phyloP scores from a whole-genome alignment of 2,888 invertebrate species.

The Gymnocheta viridis region DNA sequence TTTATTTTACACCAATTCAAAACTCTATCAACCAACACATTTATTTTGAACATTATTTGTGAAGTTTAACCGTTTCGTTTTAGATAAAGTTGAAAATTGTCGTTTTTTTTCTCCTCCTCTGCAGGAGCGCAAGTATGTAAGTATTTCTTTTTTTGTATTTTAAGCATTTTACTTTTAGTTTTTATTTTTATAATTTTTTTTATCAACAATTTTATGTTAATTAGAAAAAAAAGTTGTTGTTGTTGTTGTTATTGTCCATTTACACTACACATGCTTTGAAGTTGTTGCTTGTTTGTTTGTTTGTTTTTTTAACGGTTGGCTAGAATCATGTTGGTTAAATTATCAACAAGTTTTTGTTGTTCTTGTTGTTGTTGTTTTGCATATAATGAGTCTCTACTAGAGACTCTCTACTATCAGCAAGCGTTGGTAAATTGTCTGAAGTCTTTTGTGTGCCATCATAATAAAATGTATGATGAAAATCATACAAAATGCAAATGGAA shows the following conservation, averaged over 20 bases:
- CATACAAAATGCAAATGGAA: constrained; percentile 32
- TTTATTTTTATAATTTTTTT: constrained; percentile 72
- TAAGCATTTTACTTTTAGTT: constrained; percentile 52
- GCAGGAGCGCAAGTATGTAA: not conserved
- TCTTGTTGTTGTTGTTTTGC: not conserved
- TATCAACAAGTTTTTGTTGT: constrained; percentile 29
- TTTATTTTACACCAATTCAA: constrained; percentile 50
- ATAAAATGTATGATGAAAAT: constrained; percentile 42
- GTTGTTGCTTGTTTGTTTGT: constrained; percentile 8
- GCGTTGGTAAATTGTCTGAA: constrained; percentile 31
- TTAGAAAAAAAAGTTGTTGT: constrained; percentile 73
- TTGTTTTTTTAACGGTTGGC: constrained; percentile 40
- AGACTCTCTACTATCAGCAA: constrained; percentile 2
- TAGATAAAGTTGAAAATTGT: constrained; percentile 60
- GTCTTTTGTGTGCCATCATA: constrained; percentile 47
- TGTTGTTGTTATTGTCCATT: not conserved
- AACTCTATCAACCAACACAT: constrained; percentile 58
- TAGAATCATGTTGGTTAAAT: constrained; percentile 53
- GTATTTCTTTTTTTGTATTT: not conserved
- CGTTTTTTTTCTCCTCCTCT: not conserved
- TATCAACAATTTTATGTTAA: constrained; percentile 79
- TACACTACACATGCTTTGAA: constrained; percentile 41
- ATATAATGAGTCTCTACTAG: constrained; percentile 23
- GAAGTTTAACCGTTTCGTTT: constrained; percentile 66
- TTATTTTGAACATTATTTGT: constrained; percentile 53